Conservation (phyloP, 2,888 invertebrate genomes). For the Drosophila pseudotalamancana region DNA sequence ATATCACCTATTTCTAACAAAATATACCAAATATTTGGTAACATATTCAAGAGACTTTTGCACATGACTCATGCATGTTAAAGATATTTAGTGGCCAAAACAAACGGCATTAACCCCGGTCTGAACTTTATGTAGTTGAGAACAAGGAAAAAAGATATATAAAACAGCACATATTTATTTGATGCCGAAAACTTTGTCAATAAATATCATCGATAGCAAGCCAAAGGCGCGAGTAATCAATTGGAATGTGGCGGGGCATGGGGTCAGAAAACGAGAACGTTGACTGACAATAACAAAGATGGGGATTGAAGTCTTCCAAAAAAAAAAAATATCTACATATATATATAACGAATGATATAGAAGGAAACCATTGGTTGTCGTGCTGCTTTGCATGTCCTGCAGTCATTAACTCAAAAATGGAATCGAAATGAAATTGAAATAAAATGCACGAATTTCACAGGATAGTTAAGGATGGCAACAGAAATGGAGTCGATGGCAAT, state of each 20-base stretch:
- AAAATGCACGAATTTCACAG: conserved; percentile 71
- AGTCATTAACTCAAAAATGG: conserved; percentile 78
- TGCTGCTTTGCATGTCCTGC: conserved; percentile 80
- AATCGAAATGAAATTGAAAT: conserved; percentile 80
- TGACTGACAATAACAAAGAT: conserved; percentile 44
- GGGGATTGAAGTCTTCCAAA: conserved; percentile 10
- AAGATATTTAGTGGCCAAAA: conserved; percentile 16
- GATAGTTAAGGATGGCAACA: conserved; percentile 22
- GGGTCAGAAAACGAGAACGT: conserved; percentile 6
- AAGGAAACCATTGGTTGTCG: conserved; percentile 22
- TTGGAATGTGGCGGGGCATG: conserved; percentile 20
- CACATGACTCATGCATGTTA: conserved; percentile 45
- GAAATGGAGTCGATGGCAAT: conserved; percentile 17
- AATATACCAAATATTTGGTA: conserved; percentile 14
- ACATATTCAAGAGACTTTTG: conserved; percentile 3
- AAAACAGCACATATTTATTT: conserved; percentile 48
- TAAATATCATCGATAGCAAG: conserved; percentile 70
- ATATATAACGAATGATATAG: too few relatives aligned
- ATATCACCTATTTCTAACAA: neutral
- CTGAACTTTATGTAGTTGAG: conserved; percentile 33
- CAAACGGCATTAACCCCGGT: conserved; percentile 18
- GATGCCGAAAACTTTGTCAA: conserved; percentile 68
- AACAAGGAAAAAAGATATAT: conserved; percentile 26
- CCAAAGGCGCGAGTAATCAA: conserved; percentile 54
- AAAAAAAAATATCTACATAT: too few relatives aligned